Evolutionary conservation across 1,140 invertebrate species (phyloP).

Genomic region (Ylistrum balloti): DNA sequence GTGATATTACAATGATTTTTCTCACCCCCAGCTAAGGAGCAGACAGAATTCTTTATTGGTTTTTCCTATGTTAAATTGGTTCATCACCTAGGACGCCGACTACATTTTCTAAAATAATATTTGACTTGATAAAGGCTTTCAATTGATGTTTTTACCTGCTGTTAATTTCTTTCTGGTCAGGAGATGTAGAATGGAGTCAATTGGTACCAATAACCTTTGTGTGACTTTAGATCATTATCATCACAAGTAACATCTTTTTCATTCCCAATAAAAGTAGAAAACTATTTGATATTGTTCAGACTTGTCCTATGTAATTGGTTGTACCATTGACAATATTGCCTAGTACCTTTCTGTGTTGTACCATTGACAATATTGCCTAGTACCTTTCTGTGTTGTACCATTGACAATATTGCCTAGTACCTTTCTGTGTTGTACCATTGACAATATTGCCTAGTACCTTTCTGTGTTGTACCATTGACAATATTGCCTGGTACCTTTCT

Average conservation of each 20-base stretch:
- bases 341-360: no score
- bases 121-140: not conserved
- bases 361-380: no score
- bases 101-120: constrained; percentile 13
- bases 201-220: not conserved
- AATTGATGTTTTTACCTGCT: not conserved
- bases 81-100: not conserved
- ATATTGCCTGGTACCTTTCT: no score
- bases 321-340: no score
- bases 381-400: no score
- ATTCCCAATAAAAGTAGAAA: not conserved
- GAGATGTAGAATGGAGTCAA: not conserved
- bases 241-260: not conserved
- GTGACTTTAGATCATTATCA: not conserved
- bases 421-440: no score
- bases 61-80: not conserved
- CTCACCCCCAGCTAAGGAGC: not conserved
- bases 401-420: no score
- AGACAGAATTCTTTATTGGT: constrained; percentile 13
- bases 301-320: no score
- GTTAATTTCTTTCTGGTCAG: not conserved
- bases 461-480: no score
- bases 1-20: not conserved
- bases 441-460: no score
- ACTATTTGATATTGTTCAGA: no score